Evolutionary conservation across 1,140 invertebrate genomes (phyloP).

Genomic region (Ectropis grisescens): DNA sequence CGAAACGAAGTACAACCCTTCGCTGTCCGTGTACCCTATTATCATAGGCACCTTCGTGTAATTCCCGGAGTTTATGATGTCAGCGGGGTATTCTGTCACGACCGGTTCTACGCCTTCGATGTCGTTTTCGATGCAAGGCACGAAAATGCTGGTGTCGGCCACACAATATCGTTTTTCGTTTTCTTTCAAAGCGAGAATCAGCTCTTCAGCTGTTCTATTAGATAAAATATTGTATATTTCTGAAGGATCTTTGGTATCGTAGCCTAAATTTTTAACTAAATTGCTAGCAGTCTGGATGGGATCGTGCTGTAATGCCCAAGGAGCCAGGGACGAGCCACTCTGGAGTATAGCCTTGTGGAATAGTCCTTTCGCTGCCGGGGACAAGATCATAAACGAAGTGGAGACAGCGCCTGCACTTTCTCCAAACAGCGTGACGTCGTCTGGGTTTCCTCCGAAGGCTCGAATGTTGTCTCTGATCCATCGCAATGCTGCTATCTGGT

Average conservation of each 20-base stretch:
- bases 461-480: conserved; percentile 72
- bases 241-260: conserved; percentile 35
- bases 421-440: conserved; percentile 59
- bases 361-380: conserved; percentile 41
- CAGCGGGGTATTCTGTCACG: conserved; percentile 36
- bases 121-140: conserved; percentile 47
- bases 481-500: conserved; percentile 70
- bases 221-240: conserved; percentile 46
- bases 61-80: conserved; percentile 41
- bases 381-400: conserved; percentile 49
- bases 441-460: conserved; percentile 60
- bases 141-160: conserved; percentile 39
- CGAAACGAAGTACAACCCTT: conserved; percentile 52
- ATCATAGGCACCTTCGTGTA: conserved; percentile 61
- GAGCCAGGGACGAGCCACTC: conserved; percentile 77
- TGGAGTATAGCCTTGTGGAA: conserved; percentile 71
- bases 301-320: conserved; percentile 70
- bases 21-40: conserved; percentile 50
- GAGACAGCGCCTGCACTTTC: conserved; percentile 62
- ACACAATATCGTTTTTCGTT: conserved; percentile 29
- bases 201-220: conserved; percentile 29
- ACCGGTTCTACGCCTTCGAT: conserved; percentile 39
- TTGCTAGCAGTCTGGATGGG: conserved; percentile 44
- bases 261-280: conserved; percentile 47
- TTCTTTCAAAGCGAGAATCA: conserved; percentile 36